Conservation (phyloP, 2,888 invertebrate genomes). For the Gisinianus flammeolus region DNA sequence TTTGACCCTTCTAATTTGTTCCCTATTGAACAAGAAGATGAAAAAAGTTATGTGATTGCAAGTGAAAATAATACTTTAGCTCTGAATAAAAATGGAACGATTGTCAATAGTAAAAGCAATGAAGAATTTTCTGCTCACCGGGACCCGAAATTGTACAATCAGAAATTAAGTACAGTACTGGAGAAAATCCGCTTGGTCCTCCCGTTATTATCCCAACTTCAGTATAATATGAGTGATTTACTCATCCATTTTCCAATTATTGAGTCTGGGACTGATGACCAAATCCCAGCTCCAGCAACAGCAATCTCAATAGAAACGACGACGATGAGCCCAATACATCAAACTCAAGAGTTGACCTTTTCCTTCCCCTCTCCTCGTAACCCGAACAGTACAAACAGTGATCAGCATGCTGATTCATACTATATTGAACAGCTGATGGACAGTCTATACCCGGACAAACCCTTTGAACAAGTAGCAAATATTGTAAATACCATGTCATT, state of each 20-base stretch:
- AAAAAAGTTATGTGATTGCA: no score
- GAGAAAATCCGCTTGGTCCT: slow-evolving; percentile 6
- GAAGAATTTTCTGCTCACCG: no score
- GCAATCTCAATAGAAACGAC: background rate
- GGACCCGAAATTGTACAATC: background rate
- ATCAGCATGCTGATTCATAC: background rate
- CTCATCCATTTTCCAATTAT: background rate
- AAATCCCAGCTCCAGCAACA: background rate
- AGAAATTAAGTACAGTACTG: slow-evolving; percentile 11
- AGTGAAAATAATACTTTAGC: no score
- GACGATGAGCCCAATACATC: background rate
- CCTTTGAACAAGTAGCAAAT: slow-evolving; percentile 15
- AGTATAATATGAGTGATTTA: slow-evolving; percentile 14
- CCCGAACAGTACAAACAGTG: no score
- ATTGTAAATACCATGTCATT: background rate
- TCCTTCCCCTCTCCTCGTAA: background rate
- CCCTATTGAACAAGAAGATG: no score
- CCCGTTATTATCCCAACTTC: slow-evolving; percentile 1
- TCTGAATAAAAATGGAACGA: no score
- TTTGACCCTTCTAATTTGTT: no score
- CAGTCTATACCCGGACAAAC: background rate
- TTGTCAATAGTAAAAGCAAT: no score
- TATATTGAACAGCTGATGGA: background rate
- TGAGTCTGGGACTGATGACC: no score
- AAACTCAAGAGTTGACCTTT: slow-evolving; percentile 18